Evolutionary conservation across 2,888 invertebrate genomes (phyloP).

Genomic region (Luffia ferchaultella): DNA sequence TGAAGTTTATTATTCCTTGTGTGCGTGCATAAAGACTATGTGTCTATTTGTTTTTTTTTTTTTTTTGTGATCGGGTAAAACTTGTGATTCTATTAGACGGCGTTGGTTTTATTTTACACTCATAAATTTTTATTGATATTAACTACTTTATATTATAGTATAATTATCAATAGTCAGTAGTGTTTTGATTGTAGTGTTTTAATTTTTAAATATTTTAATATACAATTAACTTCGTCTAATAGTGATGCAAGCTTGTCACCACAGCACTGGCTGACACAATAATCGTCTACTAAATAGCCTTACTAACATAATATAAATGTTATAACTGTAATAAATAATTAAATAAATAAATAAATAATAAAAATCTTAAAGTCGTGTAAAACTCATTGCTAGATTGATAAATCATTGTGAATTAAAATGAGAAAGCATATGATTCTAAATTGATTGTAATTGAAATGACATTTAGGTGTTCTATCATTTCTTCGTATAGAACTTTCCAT

Average conservation of each 20-base stretch:
- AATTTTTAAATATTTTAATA: no score
- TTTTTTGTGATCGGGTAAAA: not conserved
- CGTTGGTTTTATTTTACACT: no score
- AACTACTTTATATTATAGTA: no score
- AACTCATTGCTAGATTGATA: conserved; percentile 51
- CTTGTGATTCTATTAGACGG: not conserved
- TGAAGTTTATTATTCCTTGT: conserved; percentile 25
- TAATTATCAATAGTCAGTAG: no score
- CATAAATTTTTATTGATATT: conserved; percentile 12
- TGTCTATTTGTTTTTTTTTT: not conserved
- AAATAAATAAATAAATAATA: conserved; percentile 27
- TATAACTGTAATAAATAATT: no score
- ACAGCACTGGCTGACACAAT: conserved; percentile 3
- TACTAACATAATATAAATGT: conserved; percentile 53
- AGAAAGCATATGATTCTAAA: conserved; percentile 64
- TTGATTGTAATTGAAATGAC: conserved; percentile 58
- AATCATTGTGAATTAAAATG: conserved; percentile 47
- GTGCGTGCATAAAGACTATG: conserved; percentile 7
- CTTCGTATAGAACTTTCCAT: not conserved
- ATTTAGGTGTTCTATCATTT: conserved; percentile 37
- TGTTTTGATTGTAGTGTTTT: no score
- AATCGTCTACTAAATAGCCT: conserved; percentile 57
- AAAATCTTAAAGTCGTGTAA: conserved; percentile 37
- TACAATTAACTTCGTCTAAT: conserved; percentile 22
- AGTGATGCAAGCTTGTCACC: conserved; percentile 23